A percentile compares a stretch with the other conserved stretches of the same genome.
Conservation (phyloP, 1,140 invertebrate species). For the Drosophila punjabiensis region DNA sequence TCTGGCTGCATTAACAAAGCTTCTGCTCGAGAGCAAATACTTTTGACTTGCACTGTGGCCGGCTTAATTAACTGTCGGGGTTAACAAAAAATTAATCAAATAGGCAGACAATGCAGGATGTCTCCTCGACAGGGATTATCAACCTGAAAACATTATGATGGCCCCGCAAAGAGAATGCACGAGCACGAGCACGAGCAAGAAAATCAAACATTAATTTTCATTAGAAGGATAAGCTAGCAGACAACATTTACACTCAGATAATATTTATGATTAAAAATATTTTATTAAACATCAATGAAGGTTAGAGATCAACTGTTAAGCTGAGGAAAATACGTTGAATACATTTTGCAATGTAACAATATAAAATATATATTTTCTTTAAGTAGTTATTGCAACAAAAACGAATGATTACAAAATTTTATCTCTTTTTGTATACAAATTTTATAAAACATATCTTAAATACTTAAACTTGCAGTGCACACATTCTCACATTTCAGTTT, state of each 20-base stretch:
- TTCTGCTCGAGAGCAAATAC: conserved; percentile 2
- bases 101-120: conserved; percentile 29
- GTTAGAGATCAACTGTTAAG: background rate
- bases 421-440: background rate
- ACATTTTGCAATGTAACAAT: too few relatives aligned
- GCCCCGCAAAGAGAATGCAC: conserved; percentile 26
- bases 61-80: conserved; percentile 56
- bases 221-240: conserved; percentile 39
- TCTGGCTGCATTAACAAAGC: conserved; percentile 15
- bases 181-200: conserved; percentile 9
- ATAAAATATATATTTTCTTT: background rate
- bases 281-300: background rate
- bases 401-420: background rate
- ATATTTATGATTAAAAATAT: background rate
- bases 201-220: conserved; percentile 71
- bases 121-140: conserved; percentile 30
- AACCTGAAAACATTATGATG: conserved; percentile 34
- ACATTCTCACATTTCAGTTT: conserved; percentile 11
- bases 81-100: conserved; percentile 51
- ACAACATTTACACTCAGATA: conserved; percentile 8
- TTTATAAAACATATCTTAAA: background rate
- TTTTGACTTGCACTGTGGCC: conserved; percentile 18
- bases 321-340: background rate
- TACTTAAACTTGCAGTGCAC: background rate
- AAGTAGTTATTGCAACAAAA: background rate